Evolutionary conservation across 2,113 vertebrate species (phyloP).

Genomic region (Isichthys henryi): DNA sequence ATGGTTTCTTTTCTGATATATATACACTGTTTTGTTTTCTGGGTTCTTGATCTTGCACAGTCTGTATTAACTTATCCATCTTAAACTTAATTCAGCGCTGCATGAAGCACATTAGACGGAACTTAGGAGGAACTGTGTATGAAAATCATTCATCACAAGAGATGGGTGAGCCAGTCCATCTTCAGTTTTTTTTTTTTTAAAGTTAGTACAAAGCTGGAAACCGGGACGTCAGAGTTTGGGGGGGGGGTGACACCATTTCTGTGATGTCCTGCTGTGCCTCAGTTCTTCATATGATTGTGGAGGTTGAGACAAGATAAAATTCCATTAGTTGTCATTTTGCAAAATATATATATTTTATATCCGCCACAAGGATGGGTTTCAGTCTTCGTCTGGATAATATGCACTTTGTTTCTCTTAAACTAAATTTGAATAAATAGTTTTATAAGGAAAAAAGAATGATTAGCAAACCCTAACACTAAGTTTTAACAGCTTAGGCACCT

Average conservation of each 20-base stretch:
- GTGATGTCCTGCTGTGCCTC: neutral
- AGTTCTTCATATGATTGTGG: neutral
- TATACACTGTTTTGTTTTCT: neutral
- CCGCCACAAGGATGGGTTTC: neutral
- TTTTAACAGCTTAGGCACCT: neutral
- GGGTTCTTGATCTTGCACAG: neutral
- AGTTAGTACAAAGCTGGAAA: neutral
- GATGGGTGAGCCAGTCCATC: neutral
- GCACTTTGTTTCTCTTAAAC: neutral
- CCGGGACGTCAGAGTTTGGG: neutral
- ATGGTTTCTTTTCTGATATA: neutral
- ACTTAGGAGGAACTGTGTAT: neutral
- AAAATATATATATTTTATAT: neutral
- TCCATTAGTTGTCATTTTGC: neutral
- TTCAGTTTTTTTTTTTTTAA: neutral
- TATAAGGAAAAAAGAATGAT: neutral
- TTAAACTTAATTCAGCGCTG: neutral
- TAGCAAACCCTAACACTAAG: neutral
- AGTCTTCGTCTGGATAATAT: neutral
- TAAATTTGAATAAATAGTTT: neutral
- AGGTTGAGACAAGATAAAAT: neutral
- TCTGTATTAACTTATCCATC: neutral
- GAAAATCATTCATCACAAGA: neutral
- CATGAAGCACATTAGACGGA: neutral
- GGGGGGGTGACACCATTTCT: neutral